phyloP scores from a whole-genome alignment of 2,113 vertebrate genomes.

The Nyctereutes procyonoides region DNA sequence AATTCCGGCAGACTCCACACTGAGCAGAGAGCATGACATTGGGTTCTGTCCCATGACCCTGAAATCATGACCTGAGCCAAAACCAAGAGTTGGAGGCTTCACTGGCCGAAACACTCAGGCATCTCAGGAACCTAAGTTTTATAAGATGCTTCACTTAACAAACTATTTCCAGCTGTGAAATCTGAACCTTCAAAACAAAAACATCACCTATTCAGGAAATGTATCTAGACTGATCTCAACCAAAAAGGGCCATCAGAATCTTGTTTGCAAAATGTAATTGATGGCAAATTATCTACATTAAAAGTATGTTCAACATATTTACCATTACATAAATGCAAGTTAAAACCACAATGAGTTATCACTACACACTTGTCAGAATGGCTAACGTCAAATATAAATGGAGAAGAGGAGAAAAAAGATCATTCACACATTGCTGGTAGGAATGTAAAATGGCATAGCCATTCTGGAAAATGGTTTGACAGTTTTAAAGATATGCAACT shows the following conservation, averaged over 20 bases:
- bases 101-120: neutral
- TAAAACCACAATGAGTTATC: neutral
- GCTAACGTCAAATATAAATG: neutral
- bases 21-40: neutral
- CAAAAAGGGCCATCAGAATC: neutral
- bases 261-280: neutral
- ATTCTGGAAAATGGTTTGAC: neutral
- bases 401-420: neutral
- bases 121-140: neutral
- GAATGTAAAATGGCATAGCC: neutral
- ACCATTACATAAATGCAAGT: neutral
- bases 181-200: neutral
- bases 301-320: neutral
- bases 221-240: neutral
- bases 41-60: neutral
- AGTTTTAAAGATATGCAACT: neutral
- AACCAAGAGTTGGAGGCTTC: neutral
- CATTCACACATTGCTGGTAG: neutral
- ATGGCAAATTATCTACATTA: neutral
- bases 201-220: neutral
- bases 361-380: neutral
- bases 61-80: neutral
- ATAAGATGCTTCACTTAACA: neutral
- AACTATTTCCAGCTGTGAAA: slow-evolving; percentile 20
- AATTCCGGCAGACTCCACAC: neutral